These are phyloP conservation scores for Vanessa atalanta DNA, from an alignment of 1,140 invertebrate species.

Conservation along the genomic window DNA sequence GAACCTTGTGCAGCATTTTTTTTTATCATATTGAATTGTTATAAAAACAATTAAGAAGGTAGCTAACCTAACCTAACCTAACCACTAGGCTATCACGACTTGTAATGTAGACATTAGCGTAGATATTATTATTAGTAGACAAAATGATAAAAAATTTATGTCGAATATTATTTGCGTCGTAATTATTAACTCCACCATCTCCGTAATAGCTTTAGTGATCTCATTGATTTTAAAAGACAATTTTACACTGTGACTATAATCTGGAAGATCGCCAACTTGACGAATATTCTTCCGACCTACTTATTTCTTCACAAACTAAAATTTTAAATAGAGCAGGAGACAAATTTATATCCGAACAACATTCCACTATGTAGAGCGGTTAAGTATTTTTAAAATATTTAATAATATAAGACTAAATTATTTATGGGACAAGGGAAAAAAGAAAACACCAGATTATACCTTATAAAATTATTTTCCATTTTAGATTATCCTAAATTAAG, in stretches of 20 bases:
- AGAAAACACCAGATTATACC: slow-evolving; percentile 53
- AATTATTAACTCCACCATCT: neutral
- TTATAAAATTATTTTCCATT: slow-evolving; percentile 77
- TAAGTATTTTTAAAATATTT: neutral
- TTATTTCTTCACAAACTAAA: slow-evolving; percentile 43
- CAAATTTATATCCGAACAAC: slow-evolving; percentile 21
- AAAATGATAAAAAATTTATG: no score
- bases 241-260: slow-evolving; percentile 40
- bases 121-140: no score
- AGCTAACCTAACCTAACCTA: no score
- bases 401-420: neutral
- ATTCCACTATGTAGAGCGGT: slow-evolving; percentile 15
- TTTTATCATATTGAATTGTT: no score
- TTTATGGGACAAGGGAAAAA: slow-evolving; percentile 28
- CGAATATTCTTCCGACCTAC: slow-evolving; percentile 51
- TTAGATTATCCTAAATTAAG: slow-evolving; percentile 76
- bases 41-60: no score
- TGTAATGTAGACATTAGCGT: no score
- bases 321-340: slow-evolving; percentile 45
- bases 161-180: no score
- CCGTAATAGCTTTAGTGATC: slow-evolving; percentile 21
- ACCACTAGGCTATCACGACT: no score
- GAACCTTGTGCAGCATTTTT: no score
- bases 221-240: slow-evolving; percentile 40
- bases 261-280: slow-evolving; percentile 50